Percentiles rank a stretch among this genome's conserved stretches.
These are phyloP conservation scores for Nerophis ophidion DNA, from an alignment of 2,113 vertebrate species.

Conservation along the genomic window DNA sequence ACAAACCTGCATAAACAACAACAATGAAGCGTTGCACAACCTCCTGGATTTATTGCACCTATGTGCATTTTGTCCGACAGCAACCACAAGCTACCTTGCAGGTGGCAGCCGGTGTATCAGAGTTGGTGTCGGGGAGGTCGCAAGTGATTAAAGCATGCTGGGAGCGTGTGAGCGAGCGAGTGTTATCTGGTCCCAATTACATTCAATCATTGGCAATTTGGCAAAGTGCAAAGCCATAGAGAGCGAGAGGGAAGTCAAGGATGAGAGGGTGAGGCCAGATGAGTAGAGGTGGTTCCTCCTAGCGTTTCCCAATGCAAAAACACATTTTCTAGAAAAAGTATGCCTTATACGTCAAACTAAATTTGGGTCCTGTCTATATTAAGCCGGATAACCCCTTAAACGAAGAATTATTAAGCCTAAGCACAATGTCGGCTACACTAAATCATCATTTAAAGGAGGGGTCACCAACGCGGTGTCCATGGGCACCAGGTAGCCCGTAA, in stretches of 20 bases:
- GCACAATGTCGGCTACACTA: too few relatives aligned
- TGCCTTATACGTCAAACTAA: too few relatives aligned
- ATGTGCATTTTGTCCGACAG: conserved; percentile 48
- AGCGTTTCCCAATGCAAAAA: conserved; percentile 42
- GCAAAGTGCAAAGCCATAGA: conserved; percentile 49
- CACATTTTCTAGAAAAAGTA: neutral
- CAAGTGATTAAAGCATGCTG: conserved; percentile 60
- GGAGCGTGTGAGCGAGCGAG: conserved; percentile 5
- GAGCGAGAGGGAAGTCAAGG: conserved; percentile 32
- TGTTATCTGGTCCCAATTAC: conserved; percentile 70
- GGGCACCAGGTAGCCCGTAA: too few relatives aligned
- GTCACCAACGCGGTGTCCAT: too few relatives aligned
- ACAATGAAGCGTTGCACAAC: neutral
- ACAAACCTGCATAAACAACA: conserved; percentile 2
- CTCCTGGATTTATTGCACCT: conserved; percentile 21
- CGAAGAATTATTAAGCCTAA: too few relatives aligned
- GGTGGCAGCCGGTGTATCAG: conserved; percentile 53
- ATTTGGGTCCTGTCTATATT: too few relatives aligned
- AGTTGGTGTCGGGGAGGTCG: conserved; percentile 53
- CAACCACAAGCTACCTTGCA: conserved; percentile 62
- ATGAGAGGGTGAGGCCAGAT: conserved; percentile 57
- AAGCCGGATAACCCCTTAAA: too few relatives aligned
- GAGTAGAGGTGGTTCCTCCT: conserved; percentile 51
- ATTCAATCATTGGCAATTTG: conserved; percentile 65
- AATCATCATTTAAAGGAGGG: too few relatives aligned